These are phyloP conservation scores for Umimayanthus kanabou DNA, from an alignment of 92 coral and sea anemone species.

Conservation along the genomic window DNA sequence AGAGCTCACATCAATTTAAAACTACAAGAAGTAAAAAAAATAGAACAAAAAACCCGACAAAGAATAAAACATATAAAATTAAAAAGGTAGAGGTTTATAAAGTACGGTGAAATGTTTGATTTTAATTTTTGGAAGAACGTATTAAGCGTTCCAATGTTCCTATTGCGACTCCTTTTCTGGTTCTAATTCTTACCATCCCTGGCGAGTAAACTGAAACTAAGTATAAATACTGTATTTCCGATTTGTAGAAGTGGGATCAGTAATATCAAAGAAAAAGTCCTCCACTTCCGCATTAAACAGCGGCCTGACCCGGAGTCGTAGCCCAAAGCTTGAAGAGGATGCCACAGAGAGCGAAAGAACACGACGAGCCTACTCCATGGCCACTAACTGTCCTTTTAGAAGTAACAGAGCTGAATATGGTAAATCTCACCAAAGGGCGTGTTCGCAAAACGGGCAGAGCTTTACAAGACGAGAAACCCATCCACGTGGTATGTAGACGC, in stretches of 20 bases:
- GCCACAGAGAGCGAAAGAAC: not conserved
- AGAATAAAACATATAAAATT: no score
- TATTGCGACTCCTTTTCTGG: no score
- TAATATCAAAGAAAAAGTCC: not conserved
- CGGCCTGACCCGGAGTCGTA: not conserved
- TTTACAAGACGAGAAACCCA: not conserved
- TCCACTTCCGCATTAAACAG: no score
- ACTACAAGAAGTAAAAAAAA: no score
- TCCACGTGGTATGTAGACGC: not conserved
- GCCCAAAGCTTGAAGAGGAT: not conserved
- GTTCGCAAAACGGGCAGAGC: not conserved
- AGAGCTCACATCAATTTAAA: no score
- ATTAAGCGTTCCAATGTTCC: no score
- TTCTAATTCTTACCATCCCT: not conserved
- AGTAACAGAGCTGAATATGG: not conserved
- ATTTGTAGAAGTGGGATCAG: not conserved
- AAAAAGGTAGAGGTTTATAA: no score
- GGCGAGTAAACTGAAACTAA: not conserved
- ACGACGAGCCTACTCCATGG: conserved; percentile 3
- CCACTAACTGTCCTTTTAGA: not conserved
- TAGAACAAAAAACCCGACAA: no score
- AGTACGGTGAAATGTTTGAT: no score
- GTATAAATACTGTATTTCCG: not conserved
- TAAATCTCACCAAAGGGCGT: not conserved
- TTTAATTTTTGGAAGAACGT: no score